Evolutionary conservation across 2,113 vertebrate genomes (phyloP), one percentile per base, ranked within the genome.

Genomic region (Amblyornis subalaris): DNA sequence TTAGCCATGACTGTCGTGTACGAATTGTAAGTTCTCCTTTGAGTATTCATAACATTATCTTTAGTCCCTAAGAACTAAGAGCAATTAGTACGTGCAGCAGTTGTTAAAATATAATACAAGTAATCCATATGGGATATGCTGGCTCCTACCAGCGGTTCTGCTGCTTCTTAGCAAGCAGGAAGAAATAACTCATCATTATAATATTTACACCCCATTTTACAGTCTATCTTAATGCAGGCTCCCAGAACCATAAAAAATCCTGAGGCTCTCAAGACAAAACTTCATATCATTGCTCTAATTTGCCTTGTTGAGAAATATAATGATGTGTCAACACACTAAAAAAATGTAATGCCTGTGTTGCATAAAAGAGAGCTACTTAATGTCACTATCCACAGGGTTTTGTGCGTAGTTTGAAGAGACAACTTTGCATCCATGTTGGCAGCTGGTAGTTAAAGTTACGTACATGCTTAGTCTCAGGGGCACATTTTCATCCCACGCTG

Each of bases 151-250:
- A 92, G 55, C 5, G 4, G 67, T 93, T 54, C 79, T 91, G 71
- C 58, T 80, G 36, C 71, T 95, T 50, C 87, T 93, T 82, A 96
- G 95, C 77, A 95, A 96, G 90, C 61, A 93, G 82, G 88, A 83
- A 92, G 57, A 66, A 86, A 93, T 96, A 97, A 88, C 93, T 96
- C 94, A 89, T 92, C 66, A 66, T 95, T 82, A 70, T 74, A 93
- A 95, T 93, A 96, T 97, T 97, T 97, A 95, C 17, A 61, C 22
- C 40, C 66, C 44, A 65, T 92, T 94, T 88, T 91, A 76, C 70
- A 93, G 79, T 61, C 94, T 90, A n/a, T 94, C 93, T 88, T 95
- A 95, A 82, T 62, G 85, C 72, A 96, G 85, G 21, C 93, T 96
- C 89, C 88, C 83, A 85, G 83, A 95, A 66, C 51, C 76, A 86